Evolutionary conservation across 1,140 invertebrate genomes (phyloP), one percentile per base, ranked within the genome.

Genomic region (Caenorhabditis briggsae): DNA sequence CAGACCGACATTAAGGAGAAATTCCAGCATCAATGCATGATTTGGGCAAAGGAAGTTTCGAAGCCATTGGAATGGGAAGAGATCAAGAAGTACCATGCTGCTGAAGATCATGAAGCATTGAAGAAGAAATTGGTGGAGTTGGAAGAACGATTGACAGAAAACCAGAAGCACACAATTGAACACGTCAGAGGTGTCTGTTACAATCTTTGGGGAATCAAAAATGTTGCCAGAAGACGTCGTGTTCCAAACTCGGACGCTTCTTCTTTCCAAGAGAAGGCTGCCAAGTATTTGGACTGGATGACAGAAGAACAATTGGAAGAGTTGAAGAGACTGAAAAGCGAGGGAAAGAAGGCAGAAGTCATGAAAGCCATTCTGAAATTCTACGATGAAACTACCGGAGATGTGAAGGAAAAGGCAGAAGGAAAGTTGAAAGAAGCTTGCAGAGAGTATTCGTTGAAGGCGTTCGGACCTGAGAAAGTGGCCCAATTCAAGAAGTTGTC

Each of bases 361-460:
- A 82, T 61, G 56, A 86, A 86, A 41, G 85, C 84, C 12, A 78
- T 86, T 55, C 56, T 86, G 5, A 70, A 86, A 56, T 82, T 53
- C 53, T 86, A 61, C 64, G 85, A 86, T 61, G 82, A n/a, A 18
- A 82, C 85, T 2, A 55, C 41, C 8, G 85, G 85, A 82, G 85
- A 86, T n/a, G 70, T 48, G 7, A 33, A 59, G 1, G 55, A 82
- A n/a, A 61, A 82, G 20, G 85, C 85, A 25, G 85, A 50, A 14
- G 85, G 70, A 33, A 48, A 82, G 23, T 23, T 86, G 74, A 86
- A 82, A 43, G 85, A 70, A 41, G 85, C 85, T 48, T 86, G 85
- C 55, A 61, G 41, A 20, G 64, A 82, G 18, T 86, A 86, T 48
- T 58, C 55, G 6, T 43, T 64, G 6, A 58, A 86, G n/a, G 25